Evolutionary conservation across 2,797 vertebrate genomes (phyloP).

Genomic region (Lagorchestes hirsutus): DNA sequence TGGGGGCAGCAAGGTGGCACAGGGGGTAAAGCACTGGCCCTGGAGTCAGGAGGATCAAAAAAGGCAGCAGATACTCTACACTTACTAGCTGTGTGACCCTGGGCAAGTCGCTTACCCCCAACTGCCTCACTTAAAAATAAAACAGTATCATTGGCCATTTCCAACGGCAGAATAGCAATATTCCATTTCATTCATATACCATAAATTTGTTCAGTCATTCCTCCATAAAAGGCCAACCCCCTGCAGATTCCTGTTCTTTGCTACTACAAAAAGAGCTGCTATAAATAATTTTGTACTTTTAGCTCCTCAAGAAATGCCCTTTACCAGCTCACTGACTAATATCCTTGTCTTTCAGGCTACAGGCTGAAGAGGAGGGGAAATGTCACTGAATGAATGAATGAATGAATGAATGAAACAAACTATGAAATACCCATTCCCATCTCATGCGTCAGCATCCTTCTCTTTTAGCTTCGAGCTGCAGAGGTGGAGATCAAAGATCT

Average conservation of each 20-base stretch:
- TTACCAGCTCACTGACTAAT: background rate
- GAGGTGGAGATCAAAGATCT: slow-evolving; percentile 93
- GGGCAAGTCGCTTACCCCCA: background rate
- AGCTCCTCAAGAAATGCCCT: background rate
- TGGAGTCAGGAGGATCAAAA: background rate
- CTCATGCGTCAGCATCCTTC: background rate
- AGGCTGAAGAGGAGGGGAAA: background rate
- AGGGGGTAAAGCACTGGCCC: background rate
- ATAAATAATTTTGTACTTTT: background rate
- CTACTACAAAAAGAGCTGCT: background rate
- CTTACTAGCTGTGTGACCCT: background rate
- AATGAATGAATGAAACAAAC: background rate
- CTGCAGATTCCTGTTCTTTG: background rate
- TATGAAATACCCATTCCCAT: background rate
- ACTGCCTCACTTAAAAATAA: background rate
- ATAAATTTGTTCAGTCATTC: background rate
- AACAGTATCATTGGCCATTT: background rate
- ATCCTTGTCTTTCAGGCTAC: background rate
- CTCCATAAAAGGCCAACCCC: background rate
- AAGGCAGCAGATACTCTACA: background rate
- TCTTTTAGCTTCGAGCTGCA: slow-evolving; percentile 89
- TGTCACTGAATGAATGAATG: background rate
- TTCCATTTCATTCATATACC: background rate
- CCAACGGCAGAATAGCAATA: background rate
- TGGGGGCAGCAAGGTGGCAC: background rate